Conservation (phyloP, 1,140 invertebrate genomes). For the Plectus sambesii region DNA sequence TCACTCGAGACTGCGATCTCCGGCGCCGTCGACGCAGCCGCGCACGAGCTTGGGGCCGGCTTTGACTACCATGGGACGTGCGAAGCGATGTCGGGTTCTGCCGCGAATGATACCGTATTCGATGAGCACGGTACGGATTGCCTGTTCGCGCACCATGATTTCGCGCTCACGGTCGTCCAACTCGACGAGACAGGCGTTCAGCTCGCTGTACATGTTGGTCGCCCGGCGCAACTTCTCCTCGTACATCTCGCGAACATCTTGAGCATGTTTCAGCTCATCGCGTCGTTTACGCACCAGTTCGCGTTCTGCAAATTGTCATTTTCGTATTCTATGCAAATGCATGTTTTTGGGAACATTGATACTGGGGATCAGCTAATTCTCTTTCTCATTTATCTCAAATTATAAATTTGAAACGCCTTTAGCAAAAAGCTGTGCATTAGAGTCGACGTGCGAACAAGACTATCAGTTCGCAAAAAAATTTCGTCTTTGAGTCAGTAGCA, state of each 20-base stretch:
- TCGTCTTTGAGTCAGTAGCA: no score
- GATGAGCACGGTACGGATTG: not conserved
- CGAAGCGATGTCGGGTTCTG: not conserved
- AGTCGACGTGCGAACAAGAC: no score
- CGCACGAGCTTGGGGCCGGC: no score
- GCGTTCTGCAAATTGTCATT: slow-evolving; percentile 47
- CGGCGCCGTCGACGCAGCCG: no score
- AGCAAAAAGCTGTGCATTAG: no score
- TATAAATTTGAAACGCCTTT: no score
- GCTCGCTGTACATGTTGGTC: slow-evolving; percentile 80
- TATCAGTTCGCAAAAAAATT: no score
- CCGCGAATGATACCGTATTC: not conserved
- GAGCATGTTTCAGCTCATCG: slow-evolving; percentile 71
- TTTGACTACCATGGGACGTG: no score
- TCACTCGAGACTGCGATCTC: no score
- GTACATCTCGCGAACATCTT: slow-evolving; percentile 80
- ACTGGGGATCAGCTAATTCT: slow-evolving; percentile 1
- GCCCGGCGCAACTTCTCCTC: slow-evolving; percentile 78
- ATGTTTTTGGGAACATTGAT: no score
- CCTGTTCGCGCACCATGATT: slow-evolving; percentile 51
- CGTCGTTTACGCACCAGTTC: slow-evolving; percentile 64
- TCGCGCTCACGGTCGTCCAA: slow-evolving; percentile 73
- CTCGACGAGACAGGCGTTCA: slow-evolving; percentile 68
- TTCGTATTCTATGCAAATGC: slow-evolving; percentile 8
- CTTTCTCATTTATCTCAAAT: no score